Percentiles rank a stretch among this genome's conserved stretches.
These are phyloP conservation scores for Hydropsyche tenuis DNA, from an alignment of 1,140 invertebrate genomes.

Conservation along the genomic window DNA sequence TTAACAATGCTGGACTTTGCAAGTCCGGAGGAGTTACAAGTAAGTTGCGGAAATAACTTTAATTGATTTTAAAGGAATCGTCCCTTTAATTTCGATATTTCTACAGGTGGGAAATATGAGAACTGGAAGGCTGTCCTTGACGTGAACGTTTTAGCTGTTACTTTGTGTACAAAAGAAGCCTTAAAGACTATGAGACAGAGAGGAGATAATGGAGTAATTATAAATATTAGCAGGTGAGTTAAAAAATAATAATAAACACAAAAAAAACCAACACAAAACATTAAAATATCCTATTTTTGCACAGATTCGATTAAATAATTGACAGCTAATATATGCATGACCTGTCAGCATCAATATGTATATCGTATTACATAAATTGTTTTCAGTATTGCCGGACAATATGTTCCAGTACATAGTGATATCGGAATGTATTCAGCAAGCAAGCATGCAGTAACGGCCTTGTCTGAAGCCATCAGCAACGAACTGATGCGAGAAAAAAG, in stretches of 20 bases:
- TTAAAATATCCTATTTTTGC: too few relatives aligned
- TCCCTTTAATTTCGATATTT: too few relatives aligned
- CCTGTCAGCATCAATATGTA: too few relatives aligned
- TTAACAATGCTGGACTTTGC: constrained; percentile 66
- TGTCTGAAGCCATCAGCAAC: constrained; percentile 68
- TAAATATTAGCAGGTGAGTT: not conserved
- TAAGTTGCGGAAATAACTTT: too few relatives aligned
- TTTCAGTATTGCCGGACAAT: not conserved
- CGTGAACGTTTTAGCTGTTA: not conserved
- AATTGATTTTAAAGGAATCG: too few relatives aligned
- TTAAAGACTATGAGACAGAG: not conserved
- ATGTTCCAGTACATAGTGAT: not conserved
- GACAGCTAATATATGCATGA: too few relatives aligned
- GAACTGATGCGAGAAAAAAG: constrained; percentile 66
- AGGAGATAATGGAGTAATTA: not conserved
- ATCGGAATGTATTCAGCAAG: constrained; percentile 2
- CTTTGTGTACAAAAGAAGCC: not conserved
- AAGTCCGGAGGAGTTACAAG: not conserved
- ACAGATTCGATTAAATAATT: too few relatives aligned
- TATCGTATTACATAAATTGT: too few relatives aligned
- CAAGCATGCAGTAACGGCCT: constrained; percentile 51
- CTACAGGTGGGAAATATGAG: not conserved
- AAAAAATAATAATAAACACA: too few relatives aligned
- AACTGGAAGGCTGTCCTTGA: not conserved
- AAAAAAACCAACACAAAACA: too few relatives aligned